These are phyloP conservation scores for Biston betularia DNA, from an alignment of 2,888 invertebrate genomes.

Conservation along the genomic window DNA sequence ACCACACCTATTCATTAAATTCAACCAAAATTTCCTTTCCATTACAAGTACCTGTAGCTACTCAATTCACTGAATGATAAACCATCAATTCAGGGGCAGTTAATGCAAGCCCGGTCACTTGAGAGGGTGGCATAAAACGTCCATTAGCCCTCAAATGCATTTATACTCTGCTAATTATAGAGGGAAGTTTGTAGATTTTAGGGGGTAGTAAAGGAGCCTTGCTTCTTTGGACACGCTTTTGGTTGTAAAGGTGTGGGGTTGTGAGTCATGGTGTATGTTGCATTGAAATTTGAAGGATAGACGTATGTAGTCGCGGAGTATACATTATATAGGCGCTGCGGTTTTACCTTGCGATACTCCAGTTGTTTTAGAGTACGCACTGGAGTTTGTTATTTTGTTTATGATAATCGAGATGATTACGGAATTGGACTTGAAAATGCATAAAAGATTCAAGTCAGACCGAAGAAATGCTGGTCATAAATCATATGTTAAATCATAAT, in stretches of 20 bases:
- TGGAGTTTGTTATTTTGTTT: background rate
- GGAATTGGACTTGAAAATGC: no score
- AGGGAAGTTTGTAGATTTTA: conserved; percentile 47
- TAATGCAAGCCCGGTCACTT: conserved; percentile 46
- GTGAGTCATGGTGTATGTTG: conserved; percentile 37
- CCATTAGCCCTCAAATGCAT: conserved; percentile 73
- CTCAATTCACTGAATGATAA: conserved; percentile 43
- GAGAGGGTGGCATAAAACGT: conserved; percentile 57
- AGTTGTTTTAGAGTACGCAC: background rate
- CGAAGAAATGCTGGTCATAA: no score
- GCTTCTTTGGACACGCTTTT: conserved; percentile 23
- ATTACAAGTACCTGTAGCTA: conserved; percentile 24
- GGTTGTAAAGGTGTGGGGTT: conserved; percentile 27
- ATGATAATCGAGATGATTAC: no score
- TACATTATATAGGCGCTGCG: conserved; percentile 14
- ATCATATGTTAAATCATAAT: no score
- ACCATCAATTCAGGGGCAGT: conserved; percentile 41
- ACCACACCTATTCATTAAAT: conserved; percentile 19
- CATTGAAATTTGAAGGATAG: conserved; percentile 16
- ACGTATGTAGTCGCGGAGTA: background rate
- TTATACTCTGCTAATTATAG: conserved; percentile 71
- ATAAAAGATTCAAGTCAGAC: no score
- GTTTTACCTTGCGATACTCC: conserved; percentile 21
- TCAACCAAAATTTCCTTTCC: conserved; percentile 25
- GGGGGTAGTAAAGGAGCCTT: conserved; percentile 45